Evolutionary conservation across 2,797 vertebrate species (phyloP), one percentile per base, ranked within the genome.

Genomic region (Poecilia picta): DNA sequence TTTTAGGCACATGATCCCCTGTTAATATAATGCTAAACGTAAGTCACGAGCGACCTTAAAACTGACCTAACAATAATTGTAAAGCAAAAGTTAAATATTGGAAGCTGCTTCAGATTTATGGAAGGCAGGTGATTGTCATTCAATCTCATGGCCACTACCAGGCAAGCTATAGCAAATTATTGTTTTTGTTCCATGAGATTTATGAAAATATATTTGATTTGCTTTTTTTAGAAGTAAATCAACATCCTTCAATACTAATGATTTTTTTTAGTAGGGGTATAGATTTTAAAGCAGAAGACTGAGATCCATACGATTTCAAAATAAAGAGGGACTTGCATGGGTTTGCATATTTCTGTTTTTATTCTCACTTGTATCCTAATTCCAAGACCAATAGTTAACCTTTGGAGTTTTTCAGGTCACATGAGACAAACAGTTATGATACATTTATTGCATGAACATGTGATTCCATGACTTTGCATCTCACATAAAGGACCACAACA

Each of bases 331-430:
- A 18, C 16, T 25, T 39, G 11, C 20, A 41, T n/a, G 16, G 1
- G 31, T 31, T 8, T 45, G 13, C 11, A 45, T 31, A 45, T 55
- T 76, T 80, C 73, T 4, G 1, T 73, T 10, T 1, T 75, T 25
- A 12, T 3, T 4, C 46, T 68, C 20, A 71, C 23, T 4, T 18
- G 1, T 3, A 18, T 73, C 16, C 13, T 75, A 8, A 12, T 41
- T 84, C 85, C 76, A 18, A 43, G 20, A 68, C 51, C 11, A 76
- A 5, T 45, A 71, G 78, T 81, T 71, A 82, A 84, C 85, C 81
- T 92, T 89, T 89, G 84, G 72, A 77, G 77, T 41, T 45, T 75
- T 74, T 62, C 73, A 8, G 3, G 78, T 94, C 88, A 93, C 87
- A 86, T 92, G 91, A 92, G 74, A 39, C 43, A n/a, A 20, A 18